A percentile compares a stretch with the other conserved stretches of the same genome.
Evolutionary conservation across 2,113 vertebrate genomes (phyloP).

Genomic region (Brachyhypopomus gauderio): DNA sequence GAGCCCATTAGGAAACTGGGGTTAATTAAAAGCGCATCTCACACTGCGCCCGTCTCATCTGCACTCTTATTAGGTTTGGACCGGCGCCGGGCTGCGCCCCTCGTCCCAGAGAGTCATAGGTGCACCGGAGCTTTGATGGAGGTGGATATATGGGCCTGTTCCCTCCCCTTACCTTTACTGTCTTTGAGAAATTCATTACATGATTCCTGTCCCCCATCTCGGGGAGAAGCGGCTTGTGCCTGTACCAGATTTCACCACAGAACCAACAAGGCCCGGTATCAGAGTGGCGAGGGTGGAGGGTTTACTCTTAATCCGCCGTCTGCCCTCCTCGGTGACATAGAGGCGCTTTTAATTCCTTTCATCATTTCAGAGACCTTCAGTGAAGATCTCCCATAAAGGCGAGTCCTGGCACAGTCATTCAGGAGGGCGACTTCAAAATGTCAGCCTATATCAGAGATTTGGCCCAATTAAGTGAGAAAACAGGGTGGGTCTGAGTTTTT

Average conservation of each 20-base stretch:
- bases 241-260: background rate
- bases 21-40: conserved; percentile 79
- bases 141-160: background rate
- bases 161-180: background rate
- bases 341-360: conserved; percentile 74
- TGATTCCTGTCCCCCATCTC: conserved; percentile 57
- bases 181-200: conserved; percentile 51
- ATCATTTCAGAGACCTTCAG: conserved; percentile 70
- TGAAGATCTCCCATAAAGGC: conserved; percentile 73
- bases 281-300: conserved; percentile 65
- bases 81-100: conserved; percentile 67
- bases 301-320: conserved; percentile 68
- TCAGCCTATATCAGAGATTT: conserved; percentile 73
- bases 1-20: conserved; percentile 69
- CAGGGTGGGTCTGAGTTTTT: conserved; percentile 58
- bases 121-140: conserved; percentile 52
- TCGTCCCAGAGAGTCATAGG: conserved; percentile 48
- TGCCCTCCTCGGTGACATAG: conserved; percentile 55
- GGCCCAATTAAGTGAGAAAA: conserved; percentile 74
- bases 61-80: conserved; percentile 75
- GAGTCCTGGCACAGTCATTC: conserved; percentile 77
- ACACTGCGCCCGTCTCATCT: conserved; percentile 73
- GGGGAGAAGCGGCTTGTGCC: background rate
- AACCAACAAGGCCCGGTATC: conserved; percentile 32
- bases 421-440: conserved; percentile 77